These are phyloP conservation scores for Phaethornis superciliosus DNA, from an alignment of 2,113 vertebrate genomes.

Conservation along the genomic window DNA sequence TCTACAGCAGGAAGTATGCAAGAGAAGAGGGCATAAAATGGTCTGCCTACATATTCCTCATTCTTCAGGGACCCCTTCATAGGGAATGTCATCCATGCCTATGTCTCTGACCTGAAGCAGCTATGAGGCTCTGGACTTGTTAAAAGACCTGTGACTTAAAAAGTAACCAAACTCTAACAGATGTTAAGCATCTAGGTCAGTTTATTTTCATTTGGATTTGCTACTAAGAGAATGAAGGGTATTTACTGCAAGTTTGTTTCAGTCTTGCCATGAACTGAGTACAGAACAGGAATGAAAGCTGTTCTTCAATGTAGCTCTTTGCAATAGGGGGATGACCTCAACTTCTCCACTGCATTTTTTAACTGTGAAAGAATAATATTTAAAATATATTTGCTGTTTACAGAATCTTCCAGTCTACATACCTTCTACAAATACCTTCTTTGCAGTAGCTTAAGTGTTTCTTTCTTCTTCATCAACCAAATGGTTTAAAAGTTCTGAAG, in stretches of 20 bases:
- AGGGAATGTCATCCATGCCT: background rate
- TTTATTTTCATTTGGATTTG: background rate
- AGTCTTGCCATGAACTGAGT: background rate
- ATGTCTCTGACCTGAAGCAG: background rate
- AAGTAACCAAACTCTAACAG: background rate
- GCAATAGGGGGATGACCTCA: background rate
- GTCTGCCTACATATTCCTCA: background rate
- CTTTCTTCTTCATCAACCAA: background rate
- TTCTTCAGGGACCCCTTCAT: background rate
- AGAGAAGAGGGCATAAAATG: rapidly evolving
- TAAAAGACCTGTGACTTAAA: background rate
- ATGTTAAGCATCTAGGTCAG: background rate
- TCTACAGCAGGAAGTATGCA: background rate
- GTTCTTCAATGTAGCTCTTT: no score
- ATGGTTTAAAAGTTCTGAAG: background rate
- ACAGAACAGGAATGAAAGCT: no score
- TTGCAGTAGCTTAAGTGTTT: background rate
- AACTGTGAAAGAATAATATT: background rate
- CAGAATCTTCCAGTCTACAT: background rate
- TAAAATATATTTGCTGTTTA: background rate
- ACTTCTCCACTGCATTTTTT: background rate
- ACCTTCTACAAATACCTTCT: background rate
- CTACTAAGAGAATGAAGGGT: background rate
- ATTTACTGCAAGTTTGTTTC: background rate
- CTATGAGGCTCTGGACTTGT: background rate